Evolutionary conservation across 2,797 vertebrate genomes (phyloP).

Genomic region (Austrolebias charrua): DNA sequence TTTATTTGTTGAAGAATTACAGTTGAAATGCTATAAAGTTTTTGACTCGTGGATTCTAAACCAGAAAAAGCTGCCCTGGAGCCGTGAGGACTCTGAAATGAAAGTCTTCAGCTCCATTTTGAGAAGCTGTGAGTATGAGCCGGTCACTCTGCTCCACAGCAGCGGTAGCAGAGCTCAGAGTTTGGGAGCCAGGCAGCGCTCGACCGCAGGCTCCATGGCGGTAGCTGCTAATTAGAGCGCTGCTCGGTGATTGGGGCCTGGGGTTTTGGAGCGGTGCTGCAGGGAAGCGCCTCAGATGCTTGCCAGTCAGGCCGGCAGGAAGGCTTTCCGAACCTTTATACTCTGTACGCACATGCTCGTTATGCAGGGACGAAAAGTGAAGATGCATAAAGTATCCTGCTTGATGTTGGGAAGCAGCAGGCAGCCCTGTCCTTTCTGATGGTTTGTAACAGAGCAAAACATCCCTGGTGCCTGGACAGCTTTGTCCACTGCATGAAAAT

Average conservation of each 20-base stretch:
- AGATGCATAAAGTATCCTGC: neutral
- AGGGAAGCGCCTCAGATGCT: slow-evolving; percentile 68
- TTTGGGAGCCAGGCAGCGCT: slow-evolving; percentile 61
- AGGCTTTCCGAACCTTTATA: slow-evolving; percentile 75
- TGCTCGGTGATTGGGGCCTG: slow-evolving; percentile 76
- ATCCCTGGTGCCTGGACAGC: slow-evolving; percentile 46
- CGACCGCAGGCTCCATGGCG: slow-evolving; percentile 82
- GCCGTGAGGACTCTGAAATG: slow-evolving; percentile 11
- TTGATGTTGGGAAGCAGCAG: slow-evolving; percentile 28
- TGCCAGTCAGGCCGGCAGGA: slow-evolving; percentile 59
- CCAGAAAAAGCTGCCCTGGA: neutral
- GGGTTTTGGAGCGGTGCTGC: slow-evolving; percentile 67
- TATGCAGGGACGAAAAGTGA: slow-evolving; percentile 22
- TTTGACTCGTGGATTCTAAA: neutral
- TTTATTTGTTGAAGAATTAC: too few relatives aligned
- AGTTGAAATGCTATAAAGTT: neutral
- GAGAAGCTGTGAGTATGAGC: slow-evolving; percentile 33
- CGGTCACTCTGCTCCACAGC: slow-evolving; percentile 39
- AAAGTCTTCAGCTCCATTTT: slow-evolving; percentile 14
- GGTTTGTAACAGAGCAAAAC: slow-evolving; percentile 29
- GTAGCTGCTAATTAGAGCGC: slow-evolving; percentile 80
- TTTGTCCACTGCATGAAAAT: slow-evolving; percentile 48
- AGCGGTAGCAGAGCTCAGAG: slow-evolving; percentile 56
- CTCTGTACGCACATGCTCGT: slow-evolving; percentile 49
- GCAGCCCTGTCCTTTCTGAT: slow-evolving; percentile 9